Base-by-base conservation (phyloP, 2,888 invertebrate species). In the Fragum sueziense region DNA sequence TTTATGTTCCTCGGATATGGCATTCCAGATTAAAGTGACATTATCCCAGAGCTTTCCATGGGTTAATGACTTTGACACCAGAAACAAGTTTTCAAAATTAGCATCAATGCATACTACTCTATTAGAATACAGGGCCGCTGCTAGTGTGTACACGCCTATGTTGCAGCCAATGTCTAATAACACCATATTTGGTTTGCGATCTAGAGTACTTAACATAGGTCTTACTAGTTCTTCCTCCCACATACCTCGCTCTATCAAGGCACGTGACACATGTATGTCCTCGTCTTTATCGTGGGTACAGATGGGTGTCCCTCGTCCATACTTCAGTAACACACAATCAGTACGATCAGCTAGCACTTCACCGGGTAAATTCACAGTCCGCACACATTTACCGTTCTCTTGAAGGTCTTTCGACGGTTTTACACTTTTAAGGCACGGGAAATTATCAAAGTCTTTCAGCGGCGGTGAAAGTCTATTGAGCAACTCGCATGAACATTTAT, bases 21-120 rank as follows among this genome's bases (percentile, higher is more conserved):
- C 85, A 67, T 85, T 85, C 62, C 69, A 76, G 17, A 85, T 72
- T 20, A 81, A 67, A 0, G 78, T 81, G 6, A 79, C 81, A 37
- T 74, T 75, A 11, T 62, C 52, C 34, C 67, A 54, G 9, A 81
- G 52, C 0, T 73, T 73, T 25, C 75, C 76, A 20, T 76, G 47
- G 0, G 31, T 37, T 17, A 84, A 47, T 6, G 80, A 80, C 22
- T 81, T 71, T 20, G 73, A 51, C n/a, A 81, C 37, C 4, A 74
- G 51, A 34, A 57, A 61, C 9, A 84, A 27, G 57, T 81, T 80
- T 47, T 68, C 65, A 27, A 51, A 61, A 37, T 76, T 29, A 0
- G 80, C 69, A 33, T 84, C 83, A 0, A 84, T 65, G 25, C 80
- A 77, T 3, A 80, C 72, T 6, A 80, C 84, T 54, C 51, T 75